Base-by-base conservation (phyloP, 2,888 invertebrate species). In the Drymonia ruficornis region DNA sequence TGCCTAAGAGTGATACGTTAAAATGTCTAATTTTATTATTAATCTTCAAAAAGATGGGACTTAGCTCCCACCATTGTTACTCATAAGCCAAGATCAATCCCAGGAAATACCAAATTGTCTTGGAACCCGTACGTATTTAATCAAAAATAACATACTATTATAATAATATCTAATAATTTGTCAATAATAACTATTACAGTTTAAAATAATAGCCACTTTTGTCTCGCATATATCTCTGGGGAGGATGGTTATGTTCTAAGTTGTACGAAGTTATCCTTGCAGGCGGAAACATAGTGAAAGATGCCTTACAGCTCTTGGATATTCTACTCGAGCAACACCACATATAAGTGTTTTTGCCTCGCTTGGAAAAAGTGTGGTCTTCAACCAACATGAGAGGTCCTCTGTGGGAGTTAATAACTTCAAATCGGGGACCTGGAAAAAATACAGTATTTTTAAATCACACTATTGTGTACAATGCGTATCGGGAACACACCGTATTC, bases 251-350 rank as follows among this genome's bases (percentile, higher is more conserved):
- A 23, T 68, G 68, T 13, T 50, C 52, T 8, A 59, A 12, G 16
- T 31, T 46, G 19, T 40, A 18, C 5, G 55, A n/a, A 44, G 44
- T 34, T 6, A 61, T 13, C 4, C 29, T 11, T 36, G 13, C 19
- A 6, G 16, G 28, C n/a, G 16, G 12, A 18, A 13, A 47, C 9
- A 62, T 52, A 7, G 43, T 50, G 7, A 68, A 6, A 53, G 47
- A 59, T 1, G 67, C 67, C 7, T 34, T 34, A 38, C 66, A 74
- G 9, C 55, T 53, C 16, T 44, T 59, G 0, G 74, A 66, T 1
- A 42, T 15, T 19, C 62, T 53, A 29, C 55, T 62, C 0, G 68
- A 70, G 58, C 71, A 70, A n/a, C 44, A 42, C 70, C 70, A 70
- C 2, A 56, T 15, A 11, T 59, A 47, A 0, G 63, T 57, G 0